Base-by-base conservation (phyloP, 2,888 invertebrate genomes). In the Platypus cylindrus region DNA sequence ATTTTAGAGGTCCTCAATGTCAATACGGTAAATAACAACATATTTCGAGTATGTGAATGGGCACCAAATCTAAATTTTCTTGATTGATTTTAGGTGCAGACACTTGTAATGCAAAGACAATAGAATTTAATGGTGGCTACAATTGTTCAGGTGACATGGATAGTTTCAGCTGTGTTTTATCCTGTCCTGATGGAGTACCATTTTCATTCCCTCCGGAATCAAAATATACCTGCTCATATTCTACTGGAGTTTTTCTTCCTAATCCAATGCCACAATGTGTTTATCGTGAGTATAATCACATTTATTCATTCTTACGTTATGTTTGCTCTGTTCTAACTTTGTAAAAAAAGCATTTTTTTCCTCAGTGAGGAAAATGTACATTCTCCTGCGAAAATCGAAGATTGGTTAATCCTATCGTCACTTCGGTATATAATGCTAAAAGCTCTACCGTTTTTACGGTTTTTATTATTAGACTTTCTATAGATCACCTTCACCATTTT, bases 81-180 rank as follows among this genome's bases (percentile, higher is more conserved):
- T 11, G 18, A 13, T 23, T 23, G 11, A 24, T 55, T 56, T 3
- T 48, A 80, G 80, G 68, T 30, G 61, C 66, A 7, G 69, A 67
- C 30, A 68, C 60, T 1, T 79, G 82, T 45, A 68, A 68, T 43
- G 59, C 70, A 2, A 66, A 69, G 14, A 75, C 75, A 42, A 55
- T 83, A 3, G 67, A 69, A 0, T 84, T 85, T 57, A 84, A 84
- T 59, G 87, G 85, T 9, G 78, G 72, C 12, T 81, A 76, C 60
- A 71, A 71, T 22, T 87, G 87, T 53, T 66, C 66, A 1, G 78
- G 75, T 2, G 68, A 73, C 46, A 63, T 59, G 4, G 68, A 74
- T 22, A 57, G 63, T 17, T 71, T 76, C 44, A 67, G 66, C 3
- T 89, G 87, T 55, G 59, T 61, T 3, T 55, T 87, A 5, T 62